These are phyloP conservation scores for Todiramphus chloris DNA, from an alignment of 2,113 vertebrate species.

Conservation along the genomic window DNA sequence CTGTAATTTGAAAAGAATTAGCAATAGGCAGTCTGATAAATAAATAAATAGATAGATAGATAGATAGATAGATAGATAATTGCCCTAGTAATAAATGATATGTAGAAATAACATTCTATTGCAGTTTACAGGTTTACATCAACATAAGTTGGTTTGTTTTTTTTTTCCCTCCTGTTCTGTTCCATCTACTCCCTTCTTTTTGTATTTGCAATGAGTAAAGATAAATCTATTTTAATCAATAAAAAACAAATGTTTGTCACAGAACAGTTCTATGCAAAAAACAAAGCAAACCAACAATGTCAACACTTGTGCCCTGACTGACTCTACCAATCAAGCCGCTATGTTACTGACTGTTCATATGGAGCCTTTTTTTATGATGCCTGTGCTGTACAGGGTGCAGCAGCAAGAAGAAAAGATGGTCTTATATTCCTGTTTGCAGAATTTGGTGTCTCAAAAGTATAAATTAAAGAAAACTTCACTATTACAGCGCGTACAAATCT, in stretches of 20 bases:
- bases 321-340: background rate
- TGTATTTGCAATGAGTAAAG: background rate
- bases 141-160: background rate
- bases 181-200: background rate
- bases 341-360: background rate
- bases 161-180: background rate
- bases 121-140: background rate
- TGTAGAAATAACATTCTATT: background rate
- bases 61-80: background rate
- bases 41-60: too few relatives aligned
- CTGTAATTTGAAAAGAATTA: conserved; percentile 4
- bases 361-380: background rate
- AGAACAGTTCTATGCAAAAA: background rate
- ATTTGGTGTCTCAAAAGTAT: background rate
- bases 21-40: background rate
- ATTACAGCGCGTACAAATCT: background rate
- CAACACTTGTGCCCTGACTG: background rate
- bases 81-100: background rate
- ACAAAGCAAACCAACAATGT: background rate
- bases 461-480: background rate
- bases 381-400: background rate
- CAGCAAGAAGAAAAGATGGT: background rate
- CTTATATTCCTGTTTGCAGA: background rate
- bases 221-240: background rate
- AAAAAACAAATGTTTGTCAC: background rate